Evolutionary conservation across 2,888 invertebrate species (phyloP), one percentile per base, ranked within the genome.

Genomic region (Branchellion lobata): DNA sequence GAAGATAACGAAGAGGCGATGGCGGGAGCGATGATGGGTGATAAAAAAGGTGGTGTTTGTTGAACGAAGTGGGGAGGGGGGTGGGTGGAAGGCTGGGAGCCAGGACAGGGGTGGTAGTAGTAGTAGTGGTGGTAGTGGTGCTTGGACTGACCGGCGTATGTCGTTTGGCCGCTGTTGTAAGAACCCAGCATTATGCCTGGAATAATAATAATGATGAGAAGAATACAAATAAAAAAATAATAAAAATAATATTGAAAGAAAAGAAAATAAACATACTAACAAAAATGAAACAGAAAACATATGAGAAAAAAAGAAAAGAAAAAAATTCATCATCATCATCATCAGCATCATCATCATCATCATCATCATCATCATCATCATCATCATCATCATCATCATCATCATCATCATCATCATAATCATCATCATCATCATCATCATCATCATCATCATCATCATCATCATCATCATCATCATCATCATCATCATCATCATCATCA

Each of bases 311-410:
- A n/a, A n/a, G n/a, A n/a, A n/a, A n/a, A n/a, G n/a, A n/a, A n/a
- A n/a, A 11, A 72, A 18, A 24, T 2, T 34, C 36, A 40, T 40
- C 72, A 18, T 72, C 36, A 40, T 31, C 47, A 75, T 75, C 65
- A 34, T 68, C 34, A 40, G 18, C 61, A 65, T 65, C 77, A 65
- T 77, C 77, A 65, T 65, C 77, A 65, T 77, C 77, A 77, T 77
- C 77, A 40, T 77, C 77, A 61, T 77, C 77, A 40, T 77, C 77
- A 77, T 77, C 77, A 65, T 77, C 78, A 78, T 68, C 78, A 34
- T 68, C 78, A 68, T 68, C 78, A 29, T 68, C 68, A 68, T 78
- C 68, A 68, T 68, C 68, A 78, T 78, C 78, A 33, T 78, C 68
- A 61, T 78, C 57, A 61, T 61, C 77, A 77, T 77, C 77, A 77